phyloP scores from a whole-genome alignment of 2,888 invertebrate genomes.

The Cenopis cana region DNA sequence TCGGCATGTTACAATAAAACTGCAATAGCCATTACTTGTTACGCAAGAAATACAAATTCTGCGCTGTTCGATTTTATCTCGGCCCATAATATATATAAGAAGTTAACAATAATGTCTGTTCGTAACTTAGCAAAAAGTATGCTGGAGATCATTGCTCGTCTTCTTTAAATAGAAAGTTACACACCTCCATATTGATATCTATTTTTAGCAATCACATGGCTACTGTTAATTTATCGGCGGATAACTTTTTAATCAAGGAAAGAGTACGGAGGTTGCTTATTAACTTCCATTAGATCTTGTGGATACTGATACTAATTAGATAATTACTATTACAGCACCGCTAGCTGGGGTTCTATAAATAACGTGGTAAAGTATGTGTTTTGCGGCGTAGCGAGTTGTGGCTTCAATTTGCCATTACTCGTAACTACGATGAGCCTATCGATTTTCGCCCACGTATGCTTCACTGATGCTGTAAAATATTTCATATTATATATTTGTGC shows the following conservation, averaged over 20 bases:
- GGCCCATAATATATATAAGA: slow-evolving; percentile 1
- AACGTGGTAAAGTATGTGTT: slow-evolving; percentile 24
- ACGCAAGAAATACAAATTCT: slow-evolving; percentile 26
- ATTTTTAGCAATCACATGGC: slow-evolving; percentile 61
- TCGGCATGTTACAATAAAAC: slow-evolving; percentile 71
- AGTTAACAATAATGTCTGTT: slow-evolving; percentile 24
- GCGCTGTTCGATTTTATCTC: slow-evolving; percentile 12
- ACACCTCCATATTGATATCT: slow-evolving; percentile 67
- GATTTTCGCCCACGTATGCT: slow-evolving; percentile 37
- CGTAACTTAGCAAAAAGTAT: slow-evolving; percentile 13
- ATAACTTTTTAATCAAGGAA: slow-evolving; percentile 38
- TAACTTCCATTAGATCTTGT: slow-evolving; percentile 30
- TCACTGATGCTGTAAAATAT: slow-evolving; percentile 5
- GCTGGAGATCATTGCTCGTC: slow-evolving; percentile 8
- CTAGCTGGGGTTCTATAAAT: slow-evolving; percentile 40
- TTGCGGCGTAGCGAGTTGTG: slow-evolving; percentile 23
- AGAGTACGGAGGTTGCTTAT: slow-evolving; percentile 23
- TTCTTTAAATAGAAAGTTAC: slow-evolving; percentile 76
- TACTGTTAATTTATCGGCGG: slow-evolving; percentile 32
- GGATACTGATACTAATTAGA: slow-evolving; percentile 41
- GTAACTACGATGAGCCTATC: slow-evolving; percentile 29
- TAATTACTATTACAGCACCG: slow-evolving; percentile 36
- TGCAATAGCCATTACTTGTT: slow-evolving; percentile 45
- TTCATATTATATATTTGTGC: background rate
- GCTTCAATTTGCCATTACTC: slow-evolving; percentile 39